phyloP scores from a whole-genome alignment of 2,888 invertebrate genomes.

The Microdon myrmicae region DNA sequence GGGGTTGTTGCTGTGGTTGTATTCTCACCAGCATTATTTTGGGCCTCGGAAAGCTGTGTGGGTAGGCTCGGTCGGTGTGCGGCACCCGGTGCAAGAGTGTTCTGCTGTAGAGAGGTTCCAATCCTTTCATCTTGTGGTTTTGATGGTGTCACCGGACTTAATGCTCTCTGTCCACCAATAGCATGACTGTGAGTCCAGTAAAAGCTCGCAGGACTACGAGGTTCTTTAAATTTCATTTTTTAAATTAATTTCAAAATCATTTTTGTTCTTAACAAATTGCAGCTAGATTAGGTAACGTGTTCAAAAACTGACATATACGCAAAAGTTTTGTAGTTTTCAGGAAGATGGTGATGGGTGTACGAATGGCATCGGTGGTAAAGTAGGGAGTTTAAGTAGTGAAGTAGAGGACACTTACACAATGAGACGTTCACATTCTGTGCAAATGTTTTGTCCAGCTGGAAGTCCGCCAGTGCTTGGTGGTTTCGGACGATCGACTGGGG shows the following conservation, averaged over 20 bases:
- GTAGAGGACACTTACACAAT: slow-evolving; percentile 88
- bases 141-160: slow-evolving; percentile 69
- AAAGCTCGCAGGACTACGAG: slow-evolving; percentile 68
- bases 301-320: slow-evolving; percentile 27
- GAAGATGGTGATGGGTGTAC: slow-evolving; percentile 12
- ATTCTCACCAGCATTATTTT: slow-evolving; percentile 33
- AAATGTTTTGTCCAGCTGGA: slow-evolving; percentile 90
- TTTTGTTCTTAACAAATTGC: slow-evolving; percentile 9
- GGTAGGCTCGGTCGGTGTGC: slow-evolving; percentile 69
- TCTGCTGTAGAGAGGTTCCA: slow-evolving; percentile 70
- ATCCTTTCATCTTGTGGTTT: slow-evolving; percentile 61
- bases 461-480: slow-evolving; percentile 77
- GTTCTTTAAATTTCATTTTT: slow-evolving; percentile 57
- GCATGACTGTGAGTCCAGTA: slow-evolving; percentile 83
- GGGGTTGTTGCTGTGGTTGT: slow-evolving; percentile 35
- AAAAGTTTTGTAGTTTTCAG: not conserved
- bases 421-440: slow-evolving; percentile 95
- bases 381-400: slow-evolving; percentile 17
- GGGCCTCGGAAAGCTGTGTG: slow-evolving; percentile 61
- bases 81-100: slow-evolving; percentile 70
- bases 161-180: slow-evolving; percentile 72
- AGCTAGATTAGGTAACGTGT: slow-evolving; percentile 16
- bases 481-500: slow-evolving; percentile 77
- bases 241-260: slow-evolving; percentile 9
- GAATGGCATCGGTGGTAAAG: too few species aligned